phyloP scores from a whole-genome alignment of 2,797 vertebrate genomes.

The Helarctos malayanus region DNA sequence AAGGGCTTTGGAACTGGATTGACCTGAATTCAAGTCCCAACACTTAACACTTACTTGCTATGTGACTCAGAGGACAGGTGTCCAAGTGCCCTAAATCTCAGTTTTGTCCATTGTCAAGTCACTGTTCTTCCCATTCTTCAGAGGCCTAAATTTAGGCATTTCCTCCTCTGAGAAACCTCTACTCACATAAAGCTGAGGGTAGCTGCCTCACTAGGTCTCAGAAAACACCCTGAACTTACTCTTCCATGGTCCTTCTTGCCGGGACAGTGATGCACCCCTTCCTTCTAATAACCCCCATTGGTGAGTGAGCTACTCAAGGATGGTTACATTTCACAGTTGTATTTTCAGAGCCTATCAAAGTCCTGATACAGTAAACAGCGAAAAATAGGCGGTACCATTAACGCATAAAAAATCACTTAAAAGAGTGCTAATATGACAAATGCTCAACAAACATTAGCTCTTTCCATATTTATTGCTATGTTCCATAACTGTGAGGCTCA shows the following conservation, averaged over 20 bases:
- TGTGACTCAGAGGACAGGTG: background rate
- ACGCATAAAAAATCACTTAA: background rate
- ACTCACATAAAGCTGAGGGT: background rate
- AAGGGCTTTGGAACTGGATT: background rate
- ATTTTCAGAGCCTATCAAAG: background rate
- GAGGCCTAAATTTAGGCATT: background rate
- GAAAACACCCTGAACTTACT: background rate
- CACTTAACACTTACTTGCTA: background rate
- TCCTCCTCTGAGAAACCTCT: background rate
- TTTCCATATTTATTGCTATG: background rate
- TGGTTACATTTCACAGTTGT: background rate
- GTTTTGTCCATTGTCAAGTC: background rate
- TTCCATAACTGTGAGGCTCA: background rate
- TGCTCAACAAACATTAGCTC: background rate
- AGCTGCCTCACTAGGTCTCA: background rate
- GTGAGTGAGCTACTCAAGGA: background rate
- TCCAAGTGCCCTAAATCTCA: background rate
- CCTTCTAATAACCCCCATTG: background rate
- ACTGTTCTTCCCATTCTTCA: background rate
- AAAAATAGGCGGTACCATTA: background rate
- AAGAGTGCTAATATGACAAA: slow-evolving; percentile 2
- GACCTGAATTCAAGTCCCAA: background rate
- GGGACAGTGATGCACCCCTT: background rate
- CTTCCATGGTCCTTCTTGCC: background rate
- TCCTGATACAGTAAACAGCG: background rate